These are phyloP conservation scores for Polyommatus iphigenia DNA, from an alignment of 2,888 invertebrate species.

Conservation along the genomic window DNA sequence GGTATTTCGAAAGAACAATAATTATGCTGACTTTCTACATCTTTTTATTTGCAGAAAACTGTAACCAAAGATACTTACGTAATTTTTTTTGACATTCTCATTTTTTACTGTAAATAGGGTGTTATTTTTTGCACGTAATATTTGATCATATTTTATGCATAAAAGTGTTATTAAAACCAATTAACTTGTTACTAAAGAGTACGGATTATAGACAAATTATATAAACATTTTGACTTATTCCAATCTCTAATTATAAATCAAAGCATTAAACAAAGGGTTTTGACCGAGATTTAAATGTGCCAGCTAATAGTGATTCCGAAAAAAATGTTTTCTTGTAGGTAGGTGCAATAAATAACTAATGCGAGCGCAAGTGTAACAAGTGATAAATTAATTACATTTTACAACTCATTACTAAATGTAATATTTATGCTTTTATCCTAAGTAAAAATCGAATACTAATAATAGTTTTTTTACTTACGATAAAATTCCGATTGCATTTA, in stretches of 20 bases:
- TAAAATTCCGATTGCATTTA: neutral
- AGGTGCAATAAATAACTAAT: conserved; percentile 10
- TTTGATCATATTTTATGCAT: neutral
- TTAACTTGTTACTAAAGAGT: neutral
- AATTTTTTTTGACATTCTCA: neutral
- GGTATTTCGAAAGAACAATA: conserved; percentile 9
- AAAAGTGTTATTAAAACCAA: neutral
- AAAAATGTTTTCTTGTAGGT: neutral
- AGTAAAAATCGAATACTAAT: neutral
- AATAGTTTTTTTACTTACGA: neutral
- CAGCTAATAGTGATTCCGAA: neutral
- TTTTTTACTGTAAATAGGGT: neutral
- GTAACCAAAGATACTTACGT: neutral
- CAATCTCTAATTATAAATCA: neutral
- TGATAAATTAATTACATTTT: conserved; percentile 3
- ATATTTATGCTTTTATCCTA: neutral
- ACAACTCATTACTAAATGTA: neutral
- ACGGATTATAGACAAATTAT: neutral
- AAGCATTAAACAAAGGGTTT: neutral
- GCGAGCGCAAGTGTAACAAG: neutral
- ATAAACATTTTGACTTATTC: neutral
- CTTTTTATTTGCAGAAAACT: conserved; percentile 6
- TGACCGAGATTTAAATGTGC: neutral
- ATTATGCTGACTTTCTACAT: conserved; percentile 13
- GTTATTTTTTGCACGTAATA: neutral